Conservation (phyloP, 1,140 invertebrate species). For the Formica exsecta region DNA sequence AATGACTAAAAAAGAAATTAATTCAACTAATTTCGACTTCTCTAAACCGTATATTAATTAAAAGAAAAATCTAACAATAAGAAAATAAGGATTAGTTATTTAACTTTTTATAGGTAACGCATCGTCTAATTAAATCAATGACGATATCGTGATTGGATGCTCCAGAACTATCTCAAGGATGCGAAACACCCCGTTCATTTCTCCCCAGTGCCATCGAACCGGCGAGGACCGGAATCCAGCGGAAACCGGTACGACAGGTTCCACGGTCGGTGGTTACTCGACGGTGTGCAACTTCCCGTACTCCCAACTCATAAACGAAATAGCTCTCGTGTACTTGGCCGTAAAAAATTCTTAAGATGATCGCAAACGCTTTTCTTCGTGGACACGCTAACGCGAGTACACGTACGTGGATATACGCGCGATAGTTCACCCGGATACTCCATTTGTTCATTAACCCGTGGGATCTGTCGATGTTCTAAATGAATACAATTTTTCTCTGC, state of each 20-base stretch:
- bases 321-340: constrained; percentile 40
- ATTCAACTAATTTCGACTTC: not conserved
- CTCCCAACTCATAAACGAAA: constrained; percentile 58
- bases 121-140: constrained; percentile 21
- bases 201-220: constrained; percentile 47
- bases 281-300: constrained; percentile 59
- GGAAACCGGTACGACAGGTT: constrained; percentile 66
- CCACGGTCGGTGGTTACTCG: constrained; percentile 48
- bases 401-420: not conserved
- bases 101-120: not conserved
- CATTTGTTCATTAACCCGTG: constrained; percentile 24
- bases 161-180: constrained; percentile 23
- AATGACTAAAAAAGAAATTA: not conserved
- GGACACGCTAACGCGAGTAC: constrained; percentile 26
- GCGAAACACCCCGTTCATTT: constrained; percentile 18
- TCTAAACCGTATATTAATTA: not conserved
- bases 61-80: not conserved
- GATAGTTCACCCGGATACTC: not conserved
- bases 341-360: constrained; percentile 35
- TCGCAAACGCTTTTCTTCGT: constrained; percentile 20
- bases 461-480: not conserved
- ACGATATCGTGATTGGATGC: not conserved
- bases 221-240: constrained; percentile 47
- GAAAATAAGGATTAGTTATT: constrained; percentile 4
- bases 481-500: not conserved